Evolutionary conservation across 2,797 vertebrate species (phyloP).

Genomic region (Lates japonicus): DNA sequence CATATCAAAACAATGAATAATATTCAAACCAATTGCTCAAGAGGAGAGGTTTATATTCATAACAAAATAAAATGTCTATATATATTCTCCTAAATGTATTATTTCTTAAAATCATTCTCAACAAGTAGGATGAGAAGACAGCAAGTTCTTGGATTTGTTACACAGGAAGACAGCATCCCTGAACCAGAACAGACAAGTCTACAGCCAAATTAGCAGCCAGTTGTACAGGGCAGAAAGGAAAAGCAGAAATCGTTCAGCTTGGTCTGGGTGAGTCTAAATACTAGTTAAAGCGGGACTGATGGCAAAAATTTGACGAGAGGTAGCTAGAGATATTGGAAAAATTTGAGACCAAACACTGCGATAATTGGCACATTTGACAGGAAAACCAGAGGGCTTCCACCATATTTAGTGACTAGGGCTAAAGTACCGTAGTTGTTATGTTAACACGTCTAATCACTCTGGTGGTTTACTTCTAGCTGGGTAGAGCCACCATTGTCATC

Average conservation of each 20-base stretch:
- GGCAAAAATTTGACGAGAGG: neutral
- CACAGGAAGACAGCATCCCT: too few species aligned
- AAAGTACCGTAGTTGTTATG: neutral
- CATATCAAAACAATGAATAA: too few species aligned
- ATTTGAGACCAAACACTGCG: too few species aligned
- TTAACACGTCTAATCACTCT: neutral
- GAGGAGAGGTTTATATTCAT: too few species aligned
- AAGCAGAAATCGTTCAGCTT: neutral
- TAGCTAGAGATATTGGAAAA: neutral
- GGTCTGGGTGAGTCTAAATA: too few species aligned
- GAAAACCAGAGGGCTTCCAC: neutral
- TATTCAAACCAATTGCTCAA: too few species aligned
- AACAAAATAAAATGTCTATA: neutral
- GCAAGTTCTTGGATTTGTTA: too few species aligned
- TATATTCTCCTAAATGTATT: neutral
- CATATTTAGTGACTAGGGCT: neutral
- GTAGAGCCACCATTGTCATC: constrained; percentile 11
- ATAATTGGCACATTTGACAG: neutral
- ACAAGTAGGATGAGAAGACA: too few species aligned
- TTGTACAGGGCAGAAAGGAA: neutral
- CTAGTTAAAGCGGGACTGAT: neutral
- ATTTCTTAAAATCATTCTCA: too few species aligned
- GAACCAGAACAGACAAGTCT: neutral
- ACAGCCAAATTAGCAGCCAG: neutral
- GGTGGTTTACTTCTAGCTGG: neutral